Base-by-base conservation (phyloP, 2,113 vertebrate genomes). In the Falco punctatus region DNA sequence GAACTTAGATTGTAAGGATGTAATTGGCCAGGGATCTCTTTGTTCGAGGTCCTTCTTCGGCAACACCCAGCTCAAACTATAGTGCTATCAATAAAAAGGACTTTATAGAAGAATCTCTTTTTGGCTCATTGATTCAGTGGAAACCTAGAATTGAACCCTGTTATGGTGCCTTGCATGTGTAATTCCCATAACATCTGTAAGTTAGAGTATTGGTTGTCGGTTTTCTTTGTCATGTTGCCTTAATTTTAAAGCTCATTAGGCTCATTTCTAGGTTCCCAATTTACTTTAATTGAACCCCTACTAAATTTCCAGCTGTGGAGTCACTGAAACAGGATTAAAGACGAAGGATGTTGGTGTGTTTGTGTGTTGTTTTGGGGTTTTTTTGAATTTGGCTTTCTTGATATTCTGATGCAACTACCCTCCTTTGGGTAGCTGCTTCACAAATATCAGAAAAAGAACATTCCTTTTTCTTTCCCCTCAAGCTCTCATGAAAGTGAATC, bases 401-500 rank as follows among this genome's bases (percentile, higher is more conserved):
- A 52, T 58, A 84, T 67, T 85, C 16, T 87, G 38, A 71, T 69
- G 35, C 8, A 92, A 84, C 35, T 66, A 21, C 8, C 20, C 61
- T 91, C 40, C 49, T 52, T 80, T 67, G 19, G 15, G 52, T 59
- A 91, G 54, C 28, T 89, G 55, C n/a, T 18, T 91, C 52, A 64
- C 19, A 87, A 87, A 92, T 59, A 69, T 16, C 48, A 88, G 35
- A 49, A 84, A 88, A 89, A 79, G 10, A 71, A 72, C 61, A 81
- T 57, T 61, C 4, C 13, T 75, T 89, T 91, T 69, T 46, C n/a
- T 81, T 95, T 87, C 15, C 73, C 78, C 49, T 88, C 62, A 65
- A 65, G 62, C 27, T 65, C 24, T 86, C 27, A 82, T 61, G 33
- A 92, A 91, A 94, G 81, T 80, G 59, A 80, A 92, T 97, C 70